phyloP scores from a whole-genome alignment of 2,888 invertebrate genomes.

The Hipparchia semele region DNA sequence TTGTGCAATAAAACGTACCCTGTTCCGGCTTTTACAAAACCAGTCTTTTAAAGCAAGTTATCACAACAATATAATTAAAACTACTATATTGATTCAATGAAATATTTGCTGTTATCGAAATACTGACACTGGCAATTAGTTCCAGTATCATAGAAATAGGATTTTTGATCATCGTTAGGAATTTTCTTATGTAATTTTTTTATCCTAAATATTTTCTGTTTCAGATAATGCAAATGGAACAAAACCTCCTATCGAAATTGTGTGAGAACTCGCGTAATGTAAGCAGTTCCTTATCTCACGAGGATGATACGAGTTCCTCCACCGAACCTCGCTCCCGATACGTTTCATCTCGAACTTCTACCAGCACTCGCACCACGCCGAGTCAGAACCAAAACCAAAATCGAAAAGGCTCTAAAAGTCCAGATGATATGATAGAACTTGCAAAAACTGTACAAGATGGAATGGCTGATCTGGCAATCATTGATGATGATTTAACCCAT shows the following conservation, averaged over 20 bases:
- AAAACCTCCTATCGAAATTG: conserved; percentile 61
- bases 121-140: no score
- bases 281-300: conserved; percentile 68
- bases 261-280: conserved; percentile 70
- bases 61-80: no score
- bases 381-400: conserved; percentile 49
- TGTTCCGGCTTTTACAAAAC: no score
- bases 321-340: conserved; percentile 66
- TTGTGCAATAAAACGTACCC: no score
- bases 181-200: not conserved
- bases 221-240: conserved; percentile 56
- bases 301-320: conserved; percentile 70
- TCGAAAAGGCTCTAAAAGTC: conserved; percentile 62
- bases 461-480: conserved; percentile 75
- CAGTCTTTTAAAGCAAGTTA: no score
- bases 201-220: not conserved
- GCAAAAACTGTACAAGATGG: conserved; percentile 83
- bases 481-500: conserved; percentile 60
- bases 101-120: no score
- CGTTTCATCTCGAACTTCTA: conserved; percentile 61
- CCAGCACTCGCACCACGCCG: conserved; percentile 60
- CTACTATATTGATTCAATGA: no score
- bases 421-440: conserved; percentile 76
- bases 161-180: no score
- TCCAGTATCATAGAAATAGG: no score